Percentiles rank a stretch among this genome's conserved stretches.
Conservation (phyloP, 2,888 invertebrate genomes). For the Drosophila merina region DNA sequence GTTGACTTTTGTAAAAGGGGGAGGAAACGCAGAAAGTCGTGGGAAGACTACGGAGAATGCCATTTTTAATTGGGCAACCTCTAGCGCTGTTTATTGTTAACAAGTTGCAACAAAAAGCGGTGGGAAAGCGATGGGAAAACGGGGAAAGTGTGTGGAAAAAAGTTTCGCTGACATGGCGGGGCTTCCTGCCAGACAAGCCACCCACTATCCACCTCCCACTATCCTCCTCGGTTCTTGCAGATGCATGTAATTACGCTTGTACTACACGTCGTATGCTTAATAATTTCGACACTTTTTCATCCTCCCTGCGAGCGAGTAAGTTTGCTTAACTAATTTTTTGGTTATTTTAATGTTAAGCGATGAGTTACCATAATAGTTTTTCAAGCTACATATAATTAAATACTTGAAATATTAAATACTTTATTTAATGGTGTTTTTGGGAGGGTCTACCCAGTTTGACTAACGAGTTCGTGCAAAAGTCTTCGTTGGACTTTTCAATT, state of each 20-base stretch:
- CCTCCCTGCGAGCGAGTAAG: conserved; percentile 17
- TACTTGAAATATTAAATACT: too few relatives aligned
- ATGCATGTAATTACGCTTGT: conserved; percentile 71
- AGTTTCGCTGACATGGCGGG: conserved; percentile 48
- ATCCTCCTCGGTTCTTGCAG: conserved; percentile 4
- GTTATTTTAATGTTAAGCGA: conserved; percentile 14
- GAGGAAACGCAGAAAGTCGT: not conserved
- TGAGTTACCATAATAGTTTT: conserved; percentile 8
- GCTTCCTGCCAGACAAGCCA: conserved; percentile 45
- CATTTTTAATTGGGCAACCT: conserved; percentile 69
- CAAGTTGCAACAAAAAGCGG: conserved; percentile 60
- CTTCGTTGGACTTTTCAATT: conserved; percentile 53
- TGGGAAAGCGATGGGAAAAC: not conserved
- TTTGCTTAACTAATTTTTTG: conserved; percentile 38
- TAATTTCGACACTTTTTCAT: conserved; percentile 43
- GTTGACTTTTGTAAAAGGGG: conserved; percentile 62
- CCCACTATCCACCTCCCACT: not conserved
- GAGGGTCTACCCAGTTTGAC: not conserved
- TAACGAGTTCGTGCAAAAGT: not conserved
- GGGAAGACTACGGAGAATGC: conserved; percentile 19
- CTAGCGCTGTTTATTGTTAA: conserved; percentile 72
- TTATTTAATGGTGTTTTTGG: too few relatives aligned
- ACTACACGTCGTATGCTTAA: conserved; percentile 71
- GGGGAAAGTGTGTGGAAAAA: conserved; percentile 6
- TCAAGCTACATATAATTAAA: conserved; percentile 2